These are phyloP conservation scores for Lithobius niger DNA, from an alignment of 1,140 invertebrate species.

Conservation along the genomic window DNA sequence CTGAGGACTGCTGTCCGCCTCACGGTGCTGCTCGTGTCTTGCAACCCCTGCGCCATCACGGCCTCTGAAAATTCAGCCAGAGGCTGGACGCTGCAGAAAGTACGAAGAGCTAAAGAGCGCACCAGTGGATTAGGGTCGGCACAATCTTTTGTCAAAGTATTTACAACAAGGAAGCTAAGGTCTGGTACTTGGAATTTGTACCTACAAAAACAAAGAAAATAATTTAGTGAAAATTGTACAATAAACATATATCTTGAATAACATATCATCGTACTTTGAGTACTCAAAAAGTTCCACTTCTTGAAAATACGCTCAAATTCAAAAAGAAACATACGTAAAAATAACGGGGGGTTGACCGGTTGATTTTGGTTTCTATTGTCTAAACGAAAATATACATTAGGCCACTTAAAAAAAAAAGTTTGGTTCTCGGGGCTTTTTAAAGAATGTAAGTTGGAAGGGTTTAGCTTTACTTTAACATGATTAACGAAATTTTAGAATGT, in stretches of 20 bases:
- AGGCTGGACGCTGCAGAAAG: background rate
- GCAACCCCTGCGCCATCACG: background rate
- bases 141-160: background rate
- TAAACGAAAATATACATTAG: background rate
- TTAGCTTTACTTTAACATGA: too few species aligned
- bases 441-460: too few species aligned
- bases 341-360: background rate
- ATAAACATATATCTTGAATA: background rate
- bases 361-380: background rate
- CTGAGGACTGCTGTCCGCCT: background rate
- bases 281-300: background rate
- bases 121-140: background rate
- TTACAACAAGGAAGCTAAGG: background rate
- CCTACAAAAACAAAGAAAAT: background rate
- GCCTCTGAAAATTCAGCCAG: background rate
- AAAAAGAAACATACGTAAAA: background rate
- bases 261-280: background rate
- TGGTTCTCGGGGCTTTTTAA: too few species aligned
- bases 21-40: background rate
- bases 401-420: too few species aligned
- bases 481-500: too few species aligned
- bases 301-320: background rate
- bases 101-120: background rate
- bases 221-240: background rate
- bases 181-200: background rate